These are phyloP conservation scores for Atlantisia rogersi DNA, from an alignment of 2,113 vertebrate genomes.

Conservation along the genomic window DNA sequence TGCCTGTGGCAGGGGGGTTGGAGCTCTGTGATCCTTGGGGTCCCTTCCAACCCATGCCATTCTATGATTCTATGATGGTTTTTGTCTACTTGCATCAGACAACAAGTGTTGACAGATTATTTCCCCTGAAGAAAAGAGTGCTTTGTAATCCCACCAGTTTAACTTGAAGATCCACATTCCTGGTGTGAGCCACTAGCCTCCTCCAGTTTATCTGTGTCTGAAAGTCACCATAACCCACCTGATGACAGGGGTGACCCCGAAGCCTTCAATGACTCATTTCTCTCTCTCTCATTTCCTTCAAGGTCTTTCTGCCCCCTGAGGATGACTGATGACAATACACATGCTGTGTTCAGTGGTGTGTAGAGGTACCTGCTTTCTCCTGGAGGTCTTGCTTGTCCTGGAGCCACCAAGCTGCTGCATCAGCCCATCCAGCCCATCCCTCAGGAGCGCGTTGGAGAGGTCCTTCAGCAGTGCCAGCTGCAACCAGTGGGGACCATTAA, in stretches of 20 bases:
- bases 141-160: not conserved
- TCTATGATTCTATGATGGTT: not conserved
- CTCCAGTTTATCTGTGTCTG: not conserved
- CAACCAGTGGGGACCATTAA: not conserved
- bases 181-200: not conserved
- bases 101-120: fast-evolving
- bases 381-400: slow-evolving; percentile 46
- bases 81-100: not conserved
- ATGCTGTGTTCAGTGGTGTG: slow-evolving; percentile 67
- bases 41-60: too few species aligned
- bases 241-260: not conserved
- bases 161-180: not conserved
- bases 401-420: slow-evolving; percentile 63
- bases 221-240: not conserved
- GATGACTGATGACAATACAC: not conserved
- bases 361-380: slow-evolving; percentile 67
- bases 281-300: not conserved
- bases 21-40: too few species aligned
- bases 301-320: not conserved
- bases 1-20: too few species aligned
- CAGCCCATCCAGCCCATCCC: slow-evolving; percentile 78
- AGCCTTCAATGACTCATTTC: not conserved
- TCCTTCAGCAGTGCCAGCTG: slow-evolving; percentile 86
- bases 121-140: not conserved
- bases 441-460: slow-evolving; percentile 80